These are phyloP conservation scores for Parthenolecanium corni DNA, from an alignment of 2,888 invertebrate genomes.

Conservation along the genomic window DNA sequence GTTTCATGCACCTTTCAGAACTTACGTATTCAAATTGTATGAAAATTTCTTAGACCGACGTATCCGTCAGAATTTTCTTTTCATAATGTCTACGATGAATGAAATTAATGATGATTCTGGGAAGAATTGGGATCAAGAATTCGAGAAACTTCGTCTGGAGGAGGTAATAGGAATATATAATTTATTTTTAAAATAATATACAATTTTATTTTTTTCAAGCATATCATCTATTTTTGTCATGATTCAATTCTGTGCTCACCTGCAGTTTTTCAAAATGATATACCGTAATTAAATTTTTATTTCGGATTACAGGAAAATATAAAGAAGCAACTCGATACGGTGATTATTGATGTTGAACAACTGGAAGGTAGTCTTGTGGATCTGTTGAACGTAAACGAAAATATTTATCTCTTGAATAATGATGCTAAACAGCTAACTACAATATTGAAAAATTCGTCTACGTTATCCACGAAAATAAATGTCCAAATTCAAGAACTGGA, in stretches of 20 bases:
- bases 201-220: neutral
- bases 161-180: neutral
- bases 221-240: neutral
- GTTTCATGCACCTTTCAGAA: too few relatives aligned
- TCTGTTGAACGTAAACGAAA: constrained; percentile 8
- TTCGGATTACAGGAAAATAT: constrained; percentile 2
- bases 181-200: neutral
- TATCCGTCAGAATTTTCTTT: too few relatives aligned
- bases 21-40: too few relatives aligned
- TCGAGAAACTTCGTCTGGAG: neutral
- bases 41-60: too few relatives aligned
- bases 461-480: constrained; percentile 12
- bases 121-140: neutral
- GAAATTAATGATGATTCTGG: neutral
- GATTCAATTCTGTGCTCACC: too few relatives aligned
- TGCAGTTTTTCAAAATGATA: too few relatives aligned
- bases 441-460: neutral
- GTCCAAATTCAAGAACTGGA: constrained; percentile 19
- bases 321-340: neutral
- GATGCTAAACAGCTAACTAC: constrained; percentile 2
- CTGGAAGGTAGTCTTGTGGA: neutral
- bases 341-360: constrained; percentile 1
- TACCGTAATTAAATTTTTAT: too few relatives aligned
- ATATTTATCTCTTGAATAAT: neutral
- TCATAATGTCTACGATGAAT: too few relatives aligned